Evolutionary conservation across 2,797 vertebrate species (phyloP).

Genomic region (Petrocephalus schoutedeni): DNA sequence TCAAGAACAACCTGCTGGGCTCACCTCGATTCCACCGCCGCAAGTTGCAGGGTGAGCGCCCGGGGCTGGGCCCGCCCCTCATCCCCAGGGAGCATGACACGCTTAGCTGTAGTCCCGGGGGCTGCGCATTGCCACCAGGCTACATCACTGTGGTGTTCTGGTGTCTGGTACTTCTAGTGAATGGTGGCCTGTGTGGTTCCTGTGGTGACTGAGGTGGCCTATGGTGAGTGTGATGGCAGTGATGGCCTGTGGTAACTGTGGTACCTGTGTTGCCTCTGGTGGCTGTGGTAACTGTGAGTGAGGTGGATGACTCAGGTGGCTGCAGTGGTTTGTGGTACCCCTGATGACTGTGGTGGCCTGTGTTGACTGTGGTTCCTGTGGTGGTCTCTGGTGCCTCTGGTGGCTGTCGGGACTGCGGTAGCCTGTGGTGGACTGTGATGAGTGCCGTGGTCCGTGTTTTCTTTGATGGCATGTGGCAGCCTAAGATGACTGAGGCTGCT

Average conservation of each 20-base stretch:
- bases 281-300: not conserved
- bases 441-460: too few species aligned
- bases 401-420: not conserved
- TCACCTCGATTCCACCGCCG: constrained; percentile 88
- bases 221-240: not conserved
- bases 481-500: too few species aligned
- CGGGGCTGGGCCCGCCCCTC: not conserved
- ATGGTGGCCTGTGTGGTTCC: not conserved
- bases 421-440: not conserved
- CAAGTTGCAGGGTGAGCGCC: constrained; percentile 78
- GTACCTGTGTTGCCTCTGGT: not conserved
- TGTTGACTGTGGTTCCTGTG: not conserved
- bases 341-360: not conserved
- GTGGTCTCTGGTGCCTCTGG: not conserved
- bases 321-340: not conserved
- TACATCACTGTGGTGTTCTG: not conserved
- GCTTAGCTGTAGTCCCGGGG: not conserved
- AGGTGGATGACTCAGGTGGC: not conserved
- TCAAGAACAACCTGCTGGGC: constrained; percentile 88
- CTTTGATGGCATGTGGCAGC: too few species aligned
- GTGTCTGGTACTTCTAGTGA: not conserved
- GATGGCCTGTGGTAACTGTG: too few species aligned
- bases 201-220: not conserved
- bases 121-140: not conserved
- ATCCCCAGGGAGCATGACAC: not conserved